These are phyloP conservation scores for Clarias fuscus DNA, from an alignment of 2,797 vertebrate species.

Conservation along the genomic window DNA sequence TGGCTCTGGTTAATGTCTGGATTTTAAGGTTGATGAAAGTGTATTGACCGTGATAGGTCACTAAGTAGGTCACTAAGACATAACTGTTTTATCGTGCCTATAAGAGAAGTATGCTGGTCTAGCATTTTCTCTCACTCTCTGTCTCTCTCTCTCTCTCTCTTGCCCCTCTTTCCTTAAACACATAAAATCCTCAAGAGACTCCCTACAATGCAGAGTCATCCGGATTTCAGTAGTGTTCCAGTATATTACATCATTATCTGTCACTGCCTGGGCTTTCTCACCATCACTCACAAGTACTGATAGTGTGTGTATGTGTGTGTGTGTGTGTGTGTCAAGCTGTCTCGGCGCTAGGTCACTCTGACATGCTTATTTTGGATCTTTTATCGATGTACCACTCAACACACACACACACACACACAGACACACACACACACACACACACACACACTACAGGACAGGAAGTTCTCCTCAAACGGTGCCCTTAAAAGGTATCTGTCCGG, in stretches of 20 bases:
- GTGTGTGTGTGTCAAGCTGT: constrained; percentile 1
- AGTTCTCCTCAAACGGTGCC: constrained; percentile 15
- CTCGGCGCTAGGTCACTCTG: constrained; percentile 29
- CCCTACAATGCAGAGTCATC: constrained; percentile 4
- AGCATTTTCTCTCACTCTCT: background rate
- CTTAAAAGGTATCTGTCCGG: constrained; percentile 6
- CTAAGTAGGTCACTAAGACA: too few relatives aligned
- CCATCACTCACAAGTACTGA: constrained; percentile 36
- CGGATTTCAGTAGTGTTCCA: background rate
- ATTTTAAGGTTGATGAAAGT: background rate
- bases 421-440: constrained; percentile 5
- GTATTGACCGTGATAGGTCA: too few relatives aligned
- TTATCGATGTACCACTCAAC: constrained; percentile 42
- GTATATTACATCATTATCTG: constrained; percentile 26
- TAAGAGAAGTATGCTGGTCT: background rate
- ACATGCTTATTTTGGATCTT: constrained; percentile 46
- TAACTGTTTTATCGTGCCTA: background rate
- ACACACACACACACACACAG: constrained; percentile 41
- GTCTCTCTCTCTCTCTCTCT: background rate
- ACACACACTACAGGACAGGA: constrained; percentile 17
- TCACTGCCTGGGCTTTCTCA: constrained; percentile 26
- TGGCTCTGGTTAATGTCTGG: background rate
- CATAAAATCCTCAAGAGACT: background rate
- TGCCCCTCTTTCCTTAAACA: background rate
- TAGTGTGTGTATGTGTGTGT: constrained; percentile 1